Evolutionary conservation across 2,113 vertebrate genomes (phyloP), one percentile per base, ranked within the genome.

Genomic region (Atractosteus spatula): DNA sequence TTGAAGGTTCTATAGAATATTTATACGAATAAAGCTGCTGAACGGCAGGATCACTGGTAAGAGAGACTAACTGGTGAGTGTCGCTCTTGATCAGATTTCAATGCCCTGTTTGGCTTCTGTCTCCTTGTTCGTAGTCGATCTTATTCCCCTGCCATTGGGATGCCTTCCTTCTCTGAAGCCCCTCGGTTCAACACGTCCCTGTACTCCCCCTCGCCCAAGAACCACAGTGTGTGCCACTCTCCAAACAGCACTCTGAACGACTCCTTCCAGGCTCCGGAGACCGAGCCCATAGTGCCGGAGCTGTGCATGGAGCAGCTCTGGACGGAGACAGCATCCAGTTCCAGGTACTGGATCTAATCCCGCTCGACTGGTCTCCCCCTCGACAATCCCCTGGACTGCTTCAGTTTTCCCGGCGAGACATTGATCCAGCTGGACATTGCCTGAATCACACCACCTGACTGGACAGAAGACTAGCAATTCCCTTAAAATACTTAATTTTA

Each of bases 271-370:
- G 41, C 85, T 3, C 89, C 95, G 0, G 96, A 98, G 84, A 93
- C 93, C 0, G 95, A 98, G 71, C 96, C 96, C 0, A 98, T 98
- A 55, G 69, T 95, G 75, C 97, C 97, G 0, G 93, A 98, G 78
- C 93, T 99, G 51, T 99, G 97, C 80, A 93, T 99, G 70, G 97
- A 99, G 72, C 96, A 98, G 76, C 89, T 99, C 51, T 99, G 97
- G 97, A 96, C 94, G 66, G 97, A 99, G 80, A 73, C 90, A 0
- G 7, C 89, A 29, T 73, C 87, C 17, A 91, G 78, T 76, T 79
- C 73, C 70, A 96, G 95, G 96, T 96, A 71, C 62, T 3, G 29
- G 29, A 29, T 29, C 29, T 29, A 2, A 29, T 29, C 29, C 29
- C 29, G 29, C 29, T 29, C 29, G 68, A 14, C 56, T 16, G 65